Conservation (phyloP, 2,888 invertebrate species). For the Graphium colonna region DNA sequence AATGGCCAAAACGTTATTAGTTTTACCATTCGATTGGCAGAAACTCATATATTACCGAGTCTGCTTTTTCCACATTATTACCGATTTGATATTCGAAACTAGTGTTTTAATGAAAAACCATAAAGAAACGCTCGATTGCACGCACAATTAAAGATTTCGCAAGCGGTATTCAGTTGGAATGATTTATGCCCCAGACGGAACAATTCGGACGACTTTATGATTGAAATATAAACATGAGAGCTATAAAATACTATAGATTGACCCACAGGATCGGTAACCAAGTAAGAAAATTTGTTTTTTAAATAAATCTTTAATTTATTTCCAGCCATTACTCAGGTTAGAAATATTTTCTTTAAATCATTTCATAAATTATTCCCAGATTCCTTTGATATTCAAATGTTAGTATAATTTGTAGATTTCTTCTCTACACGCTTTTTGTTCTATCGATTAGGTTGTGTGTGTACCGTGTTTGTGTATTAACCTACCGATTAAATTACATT, state of each 20-base stretch:
- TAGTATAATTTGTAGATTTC: too few species aligned
- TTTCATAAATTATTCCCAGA: too few species aligned
- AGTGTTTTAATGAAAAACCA: conserved; percentile 10
- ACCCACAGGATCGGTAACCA: conserved; percentile 7
- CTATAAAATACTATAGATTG: conserved; percentile 8
- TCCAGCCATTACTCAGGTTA: background rate
- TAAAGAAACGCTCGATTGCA: conserved; percentile 14
- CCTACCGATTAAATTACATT: background rate
- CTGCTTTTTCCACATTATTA: background rate
- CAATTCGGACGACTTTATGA: background rate
- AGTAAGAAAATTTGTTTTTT: conserved; percentile 15
- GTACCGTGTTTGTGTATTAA: too few species aligned
- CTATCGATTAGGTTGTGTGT: too few species aligned
- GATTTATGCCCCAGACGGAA: background rate
- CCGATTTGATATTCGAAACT: background rate
- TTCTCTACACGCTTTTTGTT: too few species aligned
- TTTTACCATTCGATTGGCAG: too few species aligned
- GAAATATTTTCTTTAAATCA: background rate
- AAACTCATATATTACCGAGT: too few species aligned
- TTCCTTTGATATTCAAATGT: too few species aligned
- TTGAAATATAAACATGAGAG: conserved; percentile 13
- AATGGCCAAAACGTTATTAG: background rate
- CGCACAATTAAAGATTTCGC: conserved; percentile 2
- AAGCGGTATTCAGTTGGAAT: background rate
- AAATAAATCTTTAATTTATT: background rate